Percentiles rank a stretch among this genome's conserved stretches.
These are phyloP conservation scores for Eptesicus fuscus DNA, from an alignment of 2,113 vertebrate genomes.

Conservation along the genomic window DNA sequence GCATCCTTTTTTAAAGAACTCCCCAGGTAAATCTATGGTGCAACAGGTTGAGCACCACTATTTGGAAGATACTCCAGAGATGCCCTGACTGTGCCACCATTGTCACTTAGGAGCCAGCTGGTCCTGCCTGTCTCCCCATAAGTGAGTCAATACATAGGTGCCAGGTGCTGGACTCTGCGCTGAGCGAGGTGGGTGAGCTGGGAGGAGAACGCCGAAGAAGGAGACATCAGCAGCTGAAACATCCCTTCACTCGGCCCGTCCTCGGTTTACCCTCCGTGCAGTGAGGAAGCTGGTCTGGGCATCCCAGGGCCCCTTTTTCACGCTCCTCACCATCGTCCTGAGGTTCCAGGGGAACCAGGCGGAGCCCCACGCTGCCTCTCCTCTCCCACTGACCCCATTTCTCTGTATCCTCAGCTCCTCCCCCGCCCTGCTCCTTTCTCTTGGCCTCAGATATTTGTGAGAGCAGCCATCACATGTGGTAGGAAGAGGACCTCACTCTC, in stretches of 20 bases:
- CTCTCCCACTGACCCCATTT: fast-evolving
- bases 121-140: neutral
- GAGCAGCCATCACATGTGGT: neutral
- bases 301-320: neutral
- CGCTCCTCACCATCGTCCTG: fast-evolving
- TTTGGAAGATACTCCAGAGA: neutral
- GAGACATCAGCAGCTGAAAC: neutral
- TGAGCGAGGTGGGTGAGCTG: fast-evolving
- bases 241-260: neutral
- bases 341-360: neutral
- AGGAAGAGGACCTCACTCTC: neutral
- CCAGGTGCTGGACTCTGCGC: neutral
- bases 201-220: neutral
- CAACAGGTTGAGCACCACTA: neutral
- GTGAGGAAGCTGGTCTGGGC: neutral
- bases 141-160: neutral
- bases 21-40: neutral
- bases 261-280: neutral
- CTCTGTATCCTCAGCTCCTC: neutral
- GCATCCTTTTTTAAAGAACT: neutral
- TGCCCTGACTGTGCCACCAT: fast-evolving
- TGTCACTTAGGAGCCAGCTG: neutral
- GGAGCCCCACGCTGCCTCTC: neutral
- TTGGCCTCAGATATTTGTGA: neutral
- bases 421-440: neutral